Percentiles rank a stretch among this genome's conserved stretches.
Evolutionary conservation across 2,888 invertebrate genomes (phyloP).

Genomic region (Ceratothoa steindachneri): DNA sequence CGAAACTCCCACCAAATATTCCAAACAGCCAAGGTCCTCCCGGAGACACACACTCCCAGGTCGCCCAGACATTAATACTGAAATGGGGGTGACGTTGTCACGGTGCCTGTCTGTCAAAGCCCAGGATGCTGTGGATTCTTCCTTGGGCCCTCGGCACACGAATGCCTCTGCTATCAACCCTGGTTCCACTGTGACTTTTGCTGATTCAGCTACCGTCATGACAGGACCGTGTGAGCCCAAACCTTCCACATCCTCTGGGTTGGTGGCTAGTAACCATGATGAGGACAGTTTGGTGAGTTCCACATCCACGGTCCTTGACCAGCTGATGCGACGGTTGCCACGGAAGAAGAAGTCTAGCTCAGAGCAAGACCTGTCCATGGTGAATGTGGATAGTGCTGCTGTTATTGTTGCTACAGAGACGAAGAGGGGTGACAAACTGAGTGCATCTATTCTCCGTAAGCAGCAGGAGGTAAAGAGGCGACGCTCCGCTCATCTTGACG

Average conservation of each 20-base stretch:
- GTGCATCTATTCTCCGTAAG: not conserved
- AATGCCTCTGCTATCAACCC: not conserved
- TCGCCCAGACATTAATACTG: not conserved
- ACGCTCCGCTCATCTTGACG: not conserved
- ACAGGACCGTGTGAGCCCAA: too few relatives aligned
- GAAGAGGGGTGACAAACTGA: not conserved
- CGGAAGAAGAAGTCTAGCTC: conserved; percentile 1
- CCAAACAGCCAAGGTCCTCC: not conserved
- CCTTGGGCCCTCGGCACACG: too few relatives aligned
- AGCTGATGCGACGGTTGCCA: not conserved
- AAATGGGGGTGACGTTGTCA: conserved; percentile 9
- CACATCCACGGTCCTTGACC: not conserved
- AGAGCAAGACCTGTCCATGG: not conserved
- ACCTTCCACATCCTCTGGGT: not conserved
- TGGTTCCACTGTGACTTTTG: not conserved
- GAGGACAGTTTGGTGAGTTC: not conserved
- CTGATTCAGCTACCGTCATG: not conserved
- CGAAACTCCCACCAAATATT: not conserved
- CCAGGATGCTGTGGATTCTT: not conserved
- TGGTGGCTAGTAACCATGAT: not conserved
- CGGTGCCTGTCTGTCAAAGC: not conserved
- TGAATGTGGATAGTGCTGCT: not conserved
- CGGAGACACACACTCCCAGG: conserved; percentile 4
- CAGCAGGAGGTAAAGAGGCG: conserved; percentile 7
- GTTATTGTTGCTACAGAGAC: not conserved